Base-by-base conservation (phyloP, 2,888 invertebrate genomes). In the Chaitophorus viminalis region DNA sequence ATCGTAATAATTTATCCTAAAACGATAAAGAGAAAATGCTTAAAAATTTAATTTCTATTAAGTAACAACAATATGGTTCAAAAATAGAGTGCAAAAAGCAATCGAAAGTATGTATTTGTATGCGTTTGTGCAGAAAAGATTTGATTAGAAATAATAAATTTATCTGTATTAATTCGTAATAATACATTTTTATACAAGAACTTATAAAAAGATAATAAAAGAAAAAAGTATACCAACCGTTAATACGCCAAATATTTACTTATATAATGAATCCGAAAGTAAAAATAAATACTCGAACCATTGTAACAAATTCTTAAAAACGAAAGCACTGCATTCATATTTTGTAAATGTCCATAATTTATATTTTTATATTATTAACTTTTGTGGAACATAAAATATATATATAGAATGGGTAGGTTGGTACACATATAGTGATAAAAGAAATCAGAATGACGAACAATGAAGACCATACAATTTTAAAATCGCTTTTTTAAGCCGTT, bases 261-360 rank as follows among this genome's bases (percentile, higher is more conserved):
- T 33, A 78, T 78, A 60, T 60, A 33, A 60, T n/a, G 25, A 3
- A 31, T 8, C 68, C 5, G 11, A n/a, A n/a, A 68, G 29, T n/a
- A 78, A 78, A 78, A 78, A 33, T 54, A 68, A 68, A 68, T 68
- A 68, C n/a, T n/a, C 68, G 68, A 29, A 18, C 78, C 17, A 25
- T 78, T 60, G 33, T 78, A 78, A 46, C 1, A 46, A 60, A 33
- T n/a, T 25, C 33, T 36, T 36, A 46, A 2, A 46, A 78, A 25
- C 54, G n/a, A 11, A 29, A 68, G 29, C 25, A 78, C 6, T 33
- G 14, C 25, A 78, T 78, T 78, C 33, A 33, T 33, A 78, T 33
- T 54, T 60, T 60, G n/a, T 8, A 60, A 33, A 31, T 17, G 60
- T 78, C 60, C 33, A 17, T n/a, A 33, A 60, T 78, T 78, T 78